phyloP scores from a whole-genome alignment of 1,140 invertebrate genomes.

The Macrocentrus cingulum region DNA sequence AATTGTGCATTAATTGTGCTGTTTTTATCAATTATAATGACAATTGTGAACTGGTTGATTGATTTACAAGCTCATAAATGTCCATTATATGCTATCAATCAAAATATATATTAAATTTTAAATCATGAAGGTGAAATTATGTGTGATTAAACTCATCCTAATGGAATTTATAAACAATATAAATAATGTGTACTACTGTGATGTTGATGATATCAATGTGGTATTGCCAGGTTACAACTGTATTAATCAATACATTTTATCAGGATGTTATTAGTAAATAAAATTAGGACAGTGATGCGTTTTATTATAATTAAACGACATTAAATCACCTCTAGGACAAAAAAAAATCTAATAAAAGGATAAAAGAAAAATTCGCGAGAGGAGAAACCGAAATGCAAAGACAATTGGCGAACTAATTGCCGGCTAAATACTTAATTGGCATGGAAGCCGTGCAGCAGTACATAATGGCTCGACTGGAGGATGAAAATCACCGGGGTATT shows the following conservation, averaged over 20 bases:
- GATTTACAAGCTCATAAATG: neutral
- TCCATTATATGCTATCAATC: neutral
- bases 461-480: conserved; percentile 27
- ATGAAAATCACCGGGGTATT: conserved; percentile 28
- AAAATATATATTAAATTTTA: conserved; percentile 6
- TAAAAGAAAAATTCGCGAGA: neutral
- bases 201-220: too few species aligned
- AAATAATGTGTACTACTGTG: too few species aligned
- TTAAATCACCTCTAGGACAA: neutral
- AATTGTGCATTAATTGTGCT: neutral
- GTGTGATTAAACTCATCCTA: too few species aligned
- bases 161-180: too few species aligned
- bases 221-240: too few species aligned
- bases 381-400: neutral
- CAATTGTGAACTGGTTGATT: conserved; percentile 12
- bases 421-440: neutral
- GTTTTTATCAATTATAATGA: neutral
- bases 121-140: too few species aligned
- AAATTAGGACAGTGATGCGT: too few species aligned
- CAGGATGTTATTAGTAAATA: too few species aligned
- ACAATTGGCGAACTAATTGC: neutral
- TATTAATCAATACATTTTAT: too few species aligned
- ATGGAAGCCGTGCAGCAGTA: conserved; percentile 29
- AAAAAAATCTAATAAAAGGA: neutral
- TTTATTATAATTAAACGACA: neutral